A percentile compares a stretch with the other conserved stretches of the same genome.
Evolutionary conservation across 2,888 invertebrate genomes (phyloP).

Genomic region (Agriopis marginaria): DNA sequence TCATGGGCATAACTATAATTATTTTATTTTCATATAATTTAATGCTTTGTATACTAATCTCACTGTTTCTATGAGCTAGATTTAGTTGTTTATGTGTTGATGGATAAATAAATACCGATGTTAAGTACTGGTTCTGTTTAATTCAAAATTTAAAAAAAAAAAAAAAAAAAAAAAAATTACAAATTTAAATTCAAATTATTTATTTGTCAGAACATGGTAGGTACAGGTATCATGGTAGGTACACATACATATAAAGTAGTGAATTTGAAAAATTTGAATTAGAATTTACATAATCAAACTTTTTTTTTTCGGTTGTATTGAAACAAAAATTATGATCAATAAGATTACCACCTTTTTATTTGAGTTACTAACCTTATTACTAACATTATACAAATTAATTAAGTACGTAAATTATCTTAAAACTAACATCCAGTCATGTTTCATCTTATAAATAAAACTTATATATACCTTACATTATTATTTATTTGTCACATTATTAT

Average conservation of each 20-base stretch:
- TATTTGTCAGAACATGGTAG: too few relatives aligned
- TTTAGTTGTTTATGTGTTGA: not conserved
- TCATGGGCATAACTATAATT: not conserved
- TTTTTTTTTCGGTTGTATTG: conserved; percentile 1
- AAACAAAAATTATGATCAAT: not conserved
- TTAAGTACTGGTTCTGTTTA: not conserved
- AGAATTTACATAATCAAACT: too few relatives aligned
- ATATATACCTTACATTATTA: not conserved
- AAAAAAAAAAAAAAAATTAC: too few relatives aligned
- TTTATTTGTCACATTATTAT: not conserved
- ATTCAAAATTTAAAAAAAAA: too few relatives aligned
- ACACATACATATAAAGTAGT: too few relatives aligned
- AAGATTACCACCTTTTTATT: not conserved
- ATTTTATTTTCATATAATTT: conserved; percentile 4
- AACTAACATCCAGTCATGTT: not conserved
- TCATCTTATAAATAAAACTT: not conserved
- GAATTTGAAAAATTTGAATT: too few relatives aligned
- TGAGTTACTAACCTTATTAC: not conserved
- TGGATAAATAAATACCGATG: conserved; percentile 17
- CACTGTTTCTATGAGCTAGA: not conserved
- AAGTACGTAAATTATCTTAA: not conserved
- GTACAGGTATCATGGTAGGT: too few relatives aligned
- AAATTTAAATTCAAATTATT: too few relatives aligned
- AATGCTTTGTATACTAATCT: not conserved
- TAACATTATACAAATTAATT: not conserved